Conservation (phyloP, 2,888 invertebrate genomes). For the Didymodactylos carnosus region DNA sequence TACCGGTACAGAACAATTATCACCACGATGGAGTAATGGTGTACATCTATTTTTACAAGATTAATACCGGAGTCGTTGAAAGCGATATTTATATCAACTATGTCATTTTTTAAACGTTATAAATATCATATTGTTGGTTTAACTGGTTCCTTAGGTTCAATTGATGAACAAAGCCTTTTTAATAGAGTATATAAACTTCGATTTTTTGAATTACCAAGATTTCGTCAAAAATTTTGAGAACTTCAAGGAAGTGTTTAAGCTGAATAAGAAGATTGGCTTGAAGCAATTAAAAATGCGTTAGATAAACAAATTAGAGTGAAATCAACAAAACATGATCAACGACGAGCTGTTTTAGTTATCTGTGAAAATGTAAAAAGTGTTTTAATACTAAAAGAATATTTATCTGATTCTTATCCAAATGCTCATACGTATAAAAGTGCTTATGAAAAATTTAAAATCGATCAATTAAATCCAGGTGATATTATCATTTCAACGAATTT, state of each 20-base stretch:
- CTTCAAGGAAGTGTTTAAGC: neutral
- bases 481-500: constrained; percentile 17
- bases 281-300: neutral
- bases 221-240: constrained; percentile 6
- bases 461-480: constrained; percentile 10
- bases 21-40: constrained; percentile 17
- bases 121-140: constrained; percentile 21
- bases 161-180: constrained; percentile 22
- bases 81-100: constrained; percentile 17
- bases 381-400: neutral
- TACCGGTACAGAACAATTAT: constrained; percentile 17
- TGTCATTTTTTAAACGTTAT: constrained; percentile 15
- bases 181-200: constrained; percentile 13
- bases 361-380: neutral
- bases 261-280: constrained; percentile 2
- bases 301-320: neutral
- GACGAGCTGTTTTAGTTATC: neutral
- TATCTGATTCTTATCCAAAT: neutral
- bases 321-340: neutral
- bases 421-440: neutral
- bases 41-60: constrained; percentile 18
- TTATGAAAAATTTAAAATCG: neutral
- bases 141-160: constrained; percentile 17
- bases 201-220: constrained; percentile 15
- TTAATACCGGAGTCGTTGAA: constrained; percentile 14